Conservation (phyloP, 2,113 vertebrate species). For the Osmerus eperlanus region DNA sequence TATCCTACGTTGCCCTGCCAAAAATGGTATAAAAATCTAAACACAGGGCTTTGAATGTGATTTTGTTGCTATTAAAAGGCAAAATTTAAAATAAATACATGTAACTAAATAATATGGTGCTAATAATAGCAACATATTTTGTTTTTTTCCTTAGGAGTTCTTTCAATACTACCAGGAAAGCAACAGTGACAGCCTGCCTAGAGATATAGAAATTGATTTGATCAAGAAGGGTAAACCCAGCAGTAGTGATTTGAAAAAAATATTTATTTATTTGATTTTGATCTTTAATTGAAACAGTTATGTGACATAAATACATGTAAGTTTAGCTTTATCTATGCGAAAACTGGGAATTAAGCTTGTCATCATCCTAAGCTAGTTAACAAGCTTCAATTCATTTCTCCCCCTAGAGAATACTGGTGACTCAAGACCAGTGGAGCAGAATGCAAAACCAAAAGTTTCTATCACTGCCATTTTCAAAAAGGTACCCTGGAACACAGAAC, state of each 20-base stretch:
- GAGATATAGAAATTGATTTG: slow-evolving; percentile 85
- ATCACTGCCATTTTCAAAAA: slow-evolving; percentile 56
- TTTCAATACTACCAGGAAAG: slow-evolving; percentile 83
- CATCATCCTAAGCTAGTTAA: no score
- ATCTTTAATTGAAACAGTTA: no score
- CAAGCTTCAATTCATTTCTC: slow-evolving; percentile 7
- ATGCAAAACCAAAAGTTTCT: slow-evolving; percentile 13
- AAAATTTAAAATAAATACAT: no score
- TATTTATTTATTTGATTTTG: no score
- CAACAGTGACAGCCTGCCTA: slow-evolving; percentile 48
- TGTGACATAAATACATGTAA: no score
- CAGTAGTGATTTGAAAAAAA: no score
- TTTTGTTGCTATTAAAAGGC: no score
- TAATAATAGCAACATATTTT: no score
- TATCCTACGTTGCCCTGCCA: slow-evolving; percentile 82
- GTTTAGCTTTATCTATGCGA: no score
- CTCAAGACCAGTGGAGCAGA: background rate
- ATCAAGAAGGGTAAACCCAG: slow-evolving; percentile 80
- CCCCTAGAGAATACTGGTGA: background rate
- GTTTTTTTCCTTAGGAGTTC: slow-evolving; percentile 67
- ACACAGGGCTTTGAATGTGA: no score
- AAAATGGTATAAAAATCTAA: slow-evolving; percentile 58
- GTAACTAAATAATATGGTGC: no score
- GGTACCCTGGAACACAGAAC: slow-evolving; percentile 31
- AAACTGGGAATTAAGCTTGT: no score